Conservation (phyloP, 2,888 invertebrate species). For the Bellardia pandia region DNA sequence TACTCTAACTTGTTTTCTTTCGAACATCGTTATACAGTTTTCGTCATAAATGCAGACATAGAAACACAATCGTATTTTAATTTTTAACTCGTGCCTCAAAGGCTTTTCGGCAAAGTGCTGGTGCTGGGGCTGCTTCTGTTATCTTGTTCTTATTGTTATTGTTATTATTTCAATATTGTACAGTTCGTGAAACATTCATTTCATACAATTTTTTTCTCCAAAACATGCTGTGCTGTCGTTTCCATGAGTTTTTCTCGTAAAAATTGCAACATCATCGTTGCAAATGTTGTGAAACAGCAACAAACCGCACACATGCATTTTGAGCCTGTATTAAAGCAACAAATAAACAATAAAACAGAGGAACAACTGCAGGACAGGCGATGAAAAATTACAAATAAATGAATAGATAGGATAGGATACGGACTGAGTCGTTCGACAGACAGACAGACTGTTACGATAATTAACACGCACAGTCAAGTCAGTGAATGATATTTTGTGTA, state of each 20-base stretch:
- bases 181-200: conserved; percentile 11
- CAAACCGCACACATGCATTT: conserved; percentile 13
- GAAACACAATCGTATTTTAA: conserved; percentile 6
- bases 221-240: not conserved
- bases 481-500: conserved; percentile 36
- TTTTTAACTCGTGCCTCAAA: conserved; percentile 48
- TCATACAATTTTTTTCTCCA: not conserved
- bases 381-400: conserved; percentile 9
- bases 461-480: conserved; percentile 42
- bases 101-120: conserved; percentile 33
- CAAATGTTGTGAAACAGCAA: conserved; percentile 12
- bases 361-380: not conserved
- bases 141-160: not conserved
- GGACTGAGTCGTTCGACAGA: not conserved
- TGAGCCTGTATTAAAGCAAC: not conserved
- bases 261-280: conserved; percentile 50
- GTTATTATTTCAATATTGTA: not conserved
- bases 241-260: not conserved
- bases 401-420: not conserved
- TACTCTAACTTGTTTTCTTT: not conserved
- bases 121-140: not conserved
- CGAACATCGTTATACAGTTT: not conserved
- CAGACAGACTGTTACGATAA: conserved; percentile 18
- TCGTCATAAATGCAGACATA: not conserved
- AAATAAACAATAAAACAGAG: not conserved